A percentile compares a stretch with the other conserved stretches of the same genome.
These are phyloP conservation scores for Accipiter cooperii DNA, from an alignment of 2,113 vertebrate species.

Conservation along the genomic window DNA sequence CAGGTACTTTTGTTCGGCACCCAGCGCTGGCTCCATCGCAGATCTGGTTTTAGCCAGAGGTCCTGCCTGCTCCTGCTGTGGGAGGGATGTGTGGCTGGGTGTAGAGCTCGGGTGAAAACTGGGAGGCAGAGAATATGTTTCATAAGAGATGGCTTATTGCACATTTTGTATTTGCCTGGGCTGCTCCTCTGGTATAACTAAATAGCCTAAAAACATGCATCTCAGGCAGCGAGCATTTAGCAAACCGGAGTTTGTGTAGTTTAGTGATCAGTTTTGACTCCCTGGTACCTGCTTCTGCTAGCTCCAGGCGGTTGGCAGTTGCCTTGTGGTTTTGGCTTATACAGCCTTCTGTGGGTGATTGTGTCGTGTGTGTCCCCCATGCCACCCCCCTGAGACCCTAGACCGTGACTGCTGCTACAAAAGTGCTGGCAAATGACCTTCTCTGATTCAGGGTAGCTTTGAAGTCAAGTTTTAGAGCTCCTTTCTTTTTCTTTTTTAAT, in stretches of 20 bases:
- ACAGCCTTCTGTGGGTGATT: not conserved
- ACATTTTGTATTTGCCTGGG: not conserved
- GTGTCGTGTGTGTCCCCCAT: too few relatives aligned
- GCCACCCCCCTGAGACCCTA: not conserved
- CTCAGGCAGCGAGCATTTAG: not conserved
- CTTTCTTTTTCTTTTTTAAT: not conserved
- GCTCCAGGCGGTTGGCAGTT: accelerated
- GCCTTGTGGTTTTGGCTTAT: not conserved
- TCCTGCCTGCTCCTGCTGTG: not conserved
- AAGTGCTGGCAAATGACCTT: not conserved
- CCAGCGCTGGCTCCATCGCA: accelerated
- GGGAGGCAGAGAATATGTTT: not conserved
- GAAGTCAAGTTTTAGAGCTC: not conserved
- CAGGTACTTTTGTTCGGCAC: slow-evolving; percentile 72
- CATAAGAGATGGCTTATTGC: not conserved
- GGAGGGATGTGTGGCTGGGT: not conserved
- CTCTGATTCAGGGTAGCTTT: not conserved
- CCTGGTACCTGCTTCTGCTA: not conserved
- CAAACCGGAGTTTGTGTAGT: not conserved
- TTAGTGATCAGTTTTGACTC: not conserved
- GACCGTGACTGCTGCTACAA: not conserved
- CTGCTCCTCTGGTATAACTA: not conserved
- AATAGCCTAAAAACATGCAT: not conserved
- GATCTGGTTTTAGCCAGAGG: slow-evolving; percentile 26
- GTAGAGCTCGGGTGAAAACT: not conserved